These are phyloP conservation scores for Peromyscus melanophrys DNA, from an alignment of 2,797 vertebrate species.

Conservation along the genomic window DNA sequence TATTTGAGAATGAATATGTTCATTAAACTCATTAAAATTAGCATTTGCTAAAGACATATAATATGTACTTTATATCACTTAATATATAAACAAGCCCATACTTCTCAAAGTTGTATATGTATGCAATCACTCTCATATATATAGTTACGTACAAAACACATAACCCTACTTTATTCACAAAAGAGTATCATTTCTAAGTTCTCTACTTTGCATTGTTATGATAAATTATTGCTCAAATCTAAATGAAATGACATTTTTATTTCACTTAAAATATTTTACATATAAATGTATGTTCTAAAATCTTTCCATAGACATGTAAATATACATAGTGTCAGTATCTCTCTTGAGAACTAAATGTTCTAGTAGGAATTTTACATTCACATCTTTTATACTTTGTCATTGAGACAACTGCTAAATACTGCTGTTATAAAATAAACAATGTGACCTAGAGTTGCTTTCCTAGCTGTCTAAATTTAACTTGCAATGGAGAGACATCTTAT, in stretches of 20 bases:
- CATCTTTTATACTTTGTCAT: background rate
- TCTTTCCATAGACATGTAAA: background rate
- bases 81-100: background rate
- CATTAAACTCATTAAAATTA: background rate
- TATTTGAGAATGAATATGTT: slow-evolving; percentile 13
- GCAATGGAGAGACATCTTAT: slow-evolving; percentile 69
- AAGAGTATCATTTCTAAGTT: background rate
- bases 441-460: background rate
- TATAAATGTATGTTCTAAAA: slow-evolving; percentile 38
- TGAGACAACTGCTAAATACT: slow-evolving; percentile 34
- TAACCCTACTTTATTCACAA: background rate
- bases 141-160: background rate
- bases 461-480: slow-evolving; percentile 75
- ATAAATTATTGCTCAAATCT: slow-evolving; percentile 5
- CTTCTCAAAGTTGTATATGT: background rate
- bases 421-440: slow-evolving; percentile 60
- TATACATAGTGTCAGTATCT: background rate
- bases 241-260: background rate
- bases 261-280: slow-evolving; percentile 45
- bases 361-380: slow-evolving; percentile 8
- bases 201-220: background rate
- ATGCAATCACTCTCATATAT: background rate
- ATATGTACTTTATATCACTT: background rate
- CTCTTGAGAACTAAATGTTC: background rate
- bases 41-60: background rate